A percentile compares a stretch with the other conserved stretches of the same genome.
These are phyloP conservation scores for Hydroisotoma schaefferi DNA, from an alignment of 2,888 invertebrate genomes.

Conservation along the genomic window DNA sequence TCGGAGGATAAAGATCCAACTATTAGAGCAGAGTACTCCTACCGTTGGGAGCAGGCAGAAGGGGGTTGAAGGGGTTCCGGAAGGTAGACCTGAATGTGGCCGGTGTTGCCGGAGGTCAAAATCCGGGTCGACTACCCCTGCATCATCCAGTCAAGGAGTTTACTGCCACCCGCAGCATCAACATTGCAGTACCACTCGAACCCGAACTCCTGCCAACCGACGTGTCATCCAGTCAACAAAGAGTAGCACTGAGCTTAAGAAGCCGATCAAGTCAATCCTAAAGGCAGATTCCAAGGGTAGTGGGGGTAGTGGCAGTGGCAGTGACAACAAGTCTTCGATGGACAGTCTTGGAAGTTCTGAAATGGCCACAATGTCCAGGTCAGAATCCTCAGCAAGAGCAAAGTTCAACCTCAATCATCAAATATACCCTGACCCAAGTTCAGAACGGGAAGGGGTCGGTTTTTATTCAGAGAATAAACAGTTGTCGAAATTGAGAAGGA, in stretches of 20 bases:
- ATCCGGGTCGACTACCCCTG: slow-evolving; percentile 42
- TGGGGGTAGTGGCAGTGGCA: slow-evolving; percentile 43
- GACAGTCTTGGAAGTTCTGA: slow-evolving; percentile 46
- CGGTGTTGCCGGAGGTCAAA: slow-evolving; percentile 44
- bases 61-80: neutral
- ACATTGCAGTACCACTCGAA: slow-evolving; percentile 12
- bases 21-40: slow-evolving; percentile 23
- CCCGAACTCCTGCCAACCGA: slow-evolving; percentile 31
- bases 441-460: no score
- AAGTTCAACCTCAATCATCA: slow-evolving; percentile 38
- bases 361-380: slow-evolving; percentile 36
- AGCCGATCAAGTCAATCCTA: slow-evolving; percentile 47
- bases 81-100: slow-evolving; percentile 27
- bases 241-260: slow-evolving; percentile 40
- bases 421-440: slow-evolving; percentile 7
- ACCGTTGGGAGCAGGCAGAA: slow-evolving; percentile 11
- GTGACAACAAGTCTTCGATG: slow-evolving; percentile 47
- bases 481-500: slow-evolving; percentile 40
- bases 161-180: no score
- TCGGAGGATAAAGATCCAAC: slow-evolving; percentile 19
- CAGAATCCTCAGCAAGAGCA: slow-evolving; percentile 40
- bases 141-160: slow-evolving; percentile 26
- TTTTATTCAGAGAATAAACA: slow-evolving; percentile 33
- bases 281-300: slow-evolving; percentile 42
- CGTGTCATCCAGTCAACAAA: slow-evolving; percentile 42